phyloP scores from a whole-genome alignment of 2,113 vertebrate species.

The Mystacornis crossleyi region DNA sequence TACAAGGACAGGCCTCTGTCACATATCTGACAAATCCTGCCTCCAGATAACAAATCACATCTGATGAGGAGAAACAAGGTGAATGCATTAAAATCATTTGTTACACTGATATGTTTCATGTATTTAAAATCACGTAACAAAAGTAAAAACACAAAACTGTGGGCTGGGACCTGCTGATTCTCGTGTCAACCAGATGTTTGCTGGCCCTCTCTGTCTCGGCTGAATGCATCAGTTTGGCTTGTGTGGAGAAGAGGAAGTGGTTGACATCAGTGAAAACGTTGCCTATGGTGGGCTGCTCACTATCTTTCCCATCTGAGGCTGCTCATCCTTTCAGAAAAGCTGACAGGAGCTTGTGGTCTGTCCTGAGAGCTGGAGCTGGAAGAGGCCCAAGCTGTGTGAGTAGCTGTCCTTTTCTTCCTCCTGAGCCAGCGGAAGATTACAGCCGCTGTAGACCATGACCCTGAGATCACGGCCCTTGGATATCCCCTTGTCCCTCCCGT shows the following conservation, averaged over 20 bases:
- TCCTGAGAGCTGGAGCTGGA: background rate
- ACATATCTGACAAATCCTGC: background rate
- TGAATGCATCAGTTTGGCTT: background rate
- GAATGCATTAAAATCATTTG: background rate
- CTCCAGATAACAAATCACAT: background rate
- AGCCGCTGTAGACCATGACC: background rate
- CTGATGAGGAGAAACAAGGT: background rate
- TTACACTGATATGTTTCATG: background rate
- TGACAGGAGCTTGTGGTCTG: background rate
- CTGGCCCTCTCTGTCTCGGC: conserved; percentile 2
- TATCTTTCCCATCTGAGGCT: conserved; percentile 28
- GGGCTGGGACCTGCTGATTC: background rate
- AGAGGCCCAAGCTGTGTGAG: background rate
- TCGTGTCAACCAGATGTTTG: conserved; percentile 42
- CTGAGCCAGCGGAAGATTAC: background rate
- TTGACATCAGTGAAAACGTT: conserved; percentile 33
- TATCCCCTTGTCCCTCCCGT: background rate
- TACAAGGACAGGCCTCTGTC: background rate
- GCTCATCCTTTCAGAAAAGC: background rate
- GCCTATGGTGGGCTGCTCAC: background rate
- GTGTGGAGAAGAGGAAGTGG: conserved; percentile 3
- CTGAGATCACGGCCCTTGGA: background rate
- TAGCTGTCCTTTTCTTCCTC: background rate
- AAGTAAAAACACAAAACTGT: background rate
- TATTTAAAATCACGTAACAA: background rate